phyloP scores from a whole-genome alignment of 1,140 invertebrate species.

The Monochamus saltuarius region DNA sequence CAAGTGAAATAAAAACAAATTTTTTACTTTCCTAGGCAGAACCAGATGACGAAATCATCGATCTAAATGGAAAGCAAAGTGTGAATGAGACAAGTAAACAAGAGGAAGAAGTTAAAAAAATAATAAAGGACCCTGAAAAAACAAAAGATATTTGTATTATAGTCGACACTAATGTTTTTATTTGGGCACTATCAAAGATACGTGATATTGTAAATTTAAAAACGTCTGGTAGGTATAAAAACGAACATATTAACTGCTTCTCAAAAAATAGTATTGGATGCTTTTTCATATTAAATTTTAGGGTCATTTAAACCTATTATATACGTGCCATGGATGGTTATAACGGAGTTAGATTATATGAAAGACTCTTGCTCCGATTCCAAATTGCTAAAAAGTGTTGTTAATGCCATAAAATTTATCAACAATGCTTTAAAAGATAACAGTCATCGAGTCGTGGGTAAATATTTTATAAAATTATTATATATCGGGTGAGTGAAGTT shows the following conservation, averaged over 20 bases:
- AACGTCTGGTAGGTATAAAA: slow-evolving; percentile 23
- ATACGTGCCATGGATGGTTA: slow-evolving; percentile 41
- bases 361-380: slow-evolving; percentile 25
- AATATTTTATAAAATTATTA: not conserved
- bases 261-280: not conserved
- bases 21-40: slow-evolving; percentile 9
- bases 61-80: not conserved
- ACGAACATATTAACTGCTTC: not conserved
- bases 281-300: slow-evolving; percentile 16
- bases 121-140: not conserved
- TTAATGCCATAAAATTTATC: slow-evolving; percentile 31
- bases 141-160: slow-evolving; percentile 32
- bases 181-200: slow-evolving; percentile 35
- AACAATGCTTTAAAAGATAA: slow-evolving; percentile 24
- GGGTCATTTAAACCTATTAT: slow-evolving; percentile 26
- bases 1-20: no score
- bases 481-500: no score
- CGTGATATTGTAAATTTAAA: slow-evolving; percentile 30
- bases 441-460: slow-evolving; percentile 32
- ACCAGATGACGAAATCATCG: slow-evolving; percentile 6
- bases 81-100: not conserved
- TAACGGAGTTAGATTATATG: slow-evolving; percentile 36
- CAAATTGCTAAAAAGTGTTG: slow-evolving; percentile 21
- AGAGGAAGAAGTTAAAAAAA: not conserved
- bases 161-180: slow-evolving; percentile 45